Evolutionary conservation across 2,888 invertebrate genomes (phyloP), one percentile per base, ranked within the genome.

Genomic region (Ophioninae sp.): DNA sequence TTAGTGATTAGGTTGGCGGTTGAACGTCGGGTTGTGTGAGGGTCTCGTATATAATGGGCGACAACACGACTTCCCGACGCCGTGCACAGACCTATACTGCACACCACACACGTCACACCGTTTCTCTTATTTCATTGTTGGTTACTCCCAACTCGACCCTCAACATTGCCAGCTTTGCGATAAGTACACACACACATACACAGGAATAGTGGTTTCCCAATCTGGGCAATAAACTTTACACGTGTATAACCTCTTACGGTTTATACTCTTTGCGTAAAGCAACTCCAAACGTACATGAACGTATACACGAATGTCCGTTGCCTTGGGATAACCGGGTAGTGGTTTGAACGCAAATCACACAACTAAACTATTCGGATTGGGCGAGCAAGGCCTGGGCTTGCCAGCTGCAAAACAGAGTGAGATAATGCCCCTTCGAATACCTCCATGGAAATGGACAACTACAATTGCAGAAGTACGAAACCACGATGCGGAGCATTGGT

Each of bases 1-100:
- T 85, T 84, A 81, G 84, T 84, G 82, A 85, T 85, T 84, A 85
- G 79, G 81, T 79, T 79, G 81, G 81, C 71, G 84, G 80, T 82
- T 67, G 84, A 84, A 84, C 80, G 78, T 63, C 79, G 82, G 76
- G 78, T 65, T 71, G 56, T 73, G 76, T 68, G 76, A 76, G 76
- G 37, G 41, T 74, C n/a, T 59, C 71, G 71, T 81, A 79, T 76
- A 67, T 83, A 79, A 73, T 79, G 51, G 71, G 79, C 63, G 51
- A 74, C 76, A 79, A 77, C 76, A 63, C n/a, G 65, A 68, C 63
- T 73, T 61, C 69, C 82, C 73, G 69, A 78, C 68, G 68, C 61
- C 68, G 23, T 61, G 39, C 67, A 75, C 67, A 44, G 20, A 37
- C n/a, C 10, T 67, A 41, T 61, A 67, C 61, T 59, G 20, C 44